These are phyloP conservation scores for Periophthalmus magnuspinnatus DNA, from an alignment of 2,797 vertebrate genomes.

Conservation along the genomic window DNA sequence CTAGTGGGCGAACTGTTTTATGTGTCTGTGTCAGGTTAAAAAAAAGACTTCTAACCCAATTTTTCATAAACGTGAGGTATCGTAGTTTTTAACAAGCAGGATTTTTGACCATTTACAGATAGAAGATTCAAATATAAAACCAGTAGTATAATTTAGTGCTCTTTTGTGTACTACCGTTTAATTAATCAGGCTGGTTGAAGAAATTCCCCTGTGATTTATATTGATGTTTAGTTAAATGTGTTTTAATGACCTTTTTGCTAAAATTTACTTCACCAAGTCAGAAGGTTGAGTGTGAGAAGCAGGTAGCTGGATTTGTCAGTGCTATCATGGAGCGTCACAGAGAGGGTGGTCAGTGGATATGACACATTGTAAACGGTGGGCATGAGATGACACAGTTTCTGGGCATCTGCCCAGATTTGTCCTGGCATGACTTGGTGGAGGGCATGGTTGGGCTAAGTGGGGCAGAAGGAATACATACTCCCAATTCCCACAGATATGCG, in stretches of 20 bases:
- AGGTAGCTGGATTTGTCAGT: conserved; percentile 31
- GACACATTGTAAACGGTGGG: conserved; percentile 59
- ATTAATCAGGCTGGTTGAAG: not conserved
- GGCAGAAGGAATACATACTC: conserved; percentile 89
- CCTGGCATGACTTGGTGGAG: conserved; percentile 64
- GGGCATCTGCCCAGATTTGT: conserved; percentile 69
- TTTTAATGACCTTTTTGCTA: not conserved
- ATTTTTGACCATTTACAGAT: not conserved
- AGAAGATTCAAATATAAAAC: not conserved
- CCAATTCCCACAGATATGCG: conserved; percentile 93
- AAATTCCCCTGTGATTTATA: not conserved
- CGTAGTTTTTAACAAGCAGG: not conserved
- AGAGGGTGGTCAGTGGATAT: conserved; percentile 58
- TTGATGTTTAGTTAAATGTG: not conserved
- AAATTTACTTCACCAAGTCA: conserved; percentile 2
- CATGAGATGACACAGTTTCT: conserved; percentile 61
- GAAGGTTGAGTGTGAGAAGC: conserved; percentile 28
- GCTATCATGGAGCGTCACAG: conserved; percentile 55
- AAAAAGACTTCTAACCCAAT: not conserved
- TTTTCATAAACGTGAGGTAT: not conserved
- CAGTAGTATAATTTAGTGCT: not conserved
- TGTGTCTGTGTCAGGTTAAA: not conserved
- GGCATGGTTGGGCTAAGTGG: conserved; percentile 64
- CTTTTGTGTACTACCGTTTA: too few relatives aligned
- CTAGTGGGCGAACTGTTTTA: conserved; percentile 55